A percentile compares a stretch with the other conserved stretches of the same genome.
phyloP scores from a whole-genome alignment of 2,797 vertebrate species.

The Falco cherrug region DNA sequence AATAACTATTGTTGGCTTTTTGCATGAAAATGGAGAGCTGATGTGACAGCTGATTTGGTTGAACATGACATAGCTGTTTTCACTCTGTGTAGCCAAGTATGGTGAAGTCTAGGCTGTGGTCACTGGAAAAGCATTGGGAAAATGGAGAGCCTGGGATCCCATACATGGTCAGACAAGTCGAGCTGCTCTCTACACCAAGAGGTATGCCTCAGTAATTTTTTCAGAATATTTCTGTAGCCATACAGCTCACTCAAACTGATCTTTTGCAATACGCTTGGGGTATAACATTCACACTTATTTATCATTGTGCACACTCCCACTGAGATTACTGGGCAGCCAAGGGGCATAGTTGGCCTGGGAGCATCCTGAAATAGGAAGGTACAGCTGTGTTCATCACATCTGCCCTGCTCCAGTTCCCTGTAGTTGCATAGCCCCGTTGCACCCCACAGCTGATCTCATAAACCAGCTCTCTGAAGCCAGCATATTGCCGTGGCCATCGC shows the following conservation, averaged over 20 bases:
- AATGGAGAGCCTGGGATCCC: not conserved
- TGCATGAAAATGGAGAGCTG: not conserved
- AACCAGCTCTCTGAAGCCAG: not conserved
- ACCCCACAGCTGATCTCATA: not conserved
- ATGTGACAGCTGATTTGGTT: constrained; percentile 18
- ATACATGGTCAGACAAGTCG: not conserved
- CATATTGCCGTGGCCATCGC: rapidly evolving
- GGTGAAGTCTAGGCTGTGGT: not conserved
- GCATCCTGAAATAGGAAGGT: rapidly evolving
- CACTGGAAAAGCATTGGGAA: not conserved
- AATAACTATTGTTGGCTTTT: constrained; percentile 26
- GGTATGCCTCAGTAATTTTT: not conserved
- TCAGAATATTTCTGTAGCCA: not conserved
- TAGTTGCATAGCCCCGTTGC: rapidly evolving
- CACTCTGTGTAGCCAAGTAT: not conserved
- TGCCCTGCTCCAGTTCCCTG: not conserved
- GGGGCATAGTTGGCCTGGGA: not conserved
- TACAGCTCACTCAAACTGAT: not conserved
- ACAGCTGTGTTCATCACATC: not conserved
- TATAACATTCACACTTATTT: not conserved
- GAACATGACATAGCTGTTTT: not conserved
- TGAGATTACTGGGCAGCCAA: not conserved
- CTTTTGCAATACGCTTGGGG: not conserved
- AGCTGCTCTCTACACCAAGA: not conserved
- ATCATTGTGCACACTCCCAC: not conserved